phyloP scores from a whole-genome alignment of 1,140 invertebrate genomes.

The Platyscapa corneri region DNA sequence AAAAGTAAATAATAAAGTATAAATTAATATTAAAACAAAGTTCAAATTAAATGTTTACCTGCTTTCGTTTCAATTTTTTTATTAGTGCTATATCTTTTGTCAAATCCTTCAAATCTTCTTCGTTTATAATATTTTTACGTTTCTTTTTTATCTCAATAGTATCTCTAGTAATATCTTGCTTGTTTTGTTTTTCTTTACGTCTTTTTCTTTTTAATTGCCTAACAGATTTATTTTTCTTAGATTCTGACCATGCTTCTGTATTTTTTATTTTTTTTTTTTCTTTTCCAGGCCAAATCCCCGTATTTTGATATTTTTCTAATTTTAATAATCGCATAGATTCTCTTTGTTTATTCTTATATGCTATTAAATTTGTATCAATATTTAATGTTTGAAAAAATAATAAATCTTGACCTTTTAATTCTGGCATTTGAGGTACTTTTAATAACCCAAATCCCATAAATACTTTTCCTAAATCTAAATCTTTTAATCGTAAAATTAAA shows the following conservation, averaged over 20 bases:
- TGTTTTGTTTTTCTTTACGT: constrained; percentile 80
- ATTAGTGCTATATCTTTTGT: constrained; percentile 87
- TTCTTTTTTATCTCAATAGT: constrained; percentile 77
- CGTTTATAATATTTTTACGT: constrained; percentile 75
- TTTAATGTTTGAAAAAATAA: constrained; percentile 79
- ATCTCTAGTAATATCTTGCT: constrained; percentile 80
- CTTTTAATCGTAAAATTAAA: constrained; percentile 91
- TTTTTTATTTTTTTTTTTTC: constrained; percentile 78
- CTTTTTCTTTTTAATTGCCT: constrained; percentile 77
- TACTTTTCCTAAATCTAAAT: constrained; percentile 89
- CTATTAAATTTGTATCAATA: constrained; percentile 84
- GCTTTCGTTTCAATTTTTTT: constrained; percentile 92
- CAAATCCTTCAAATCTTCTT: constrained; percentile 89
- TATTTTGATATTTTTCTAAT: constrained; percentile 81
- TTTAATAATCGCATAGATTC: constrained; percentile 85
- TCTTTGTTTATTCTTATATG: constrained; percentile 87
- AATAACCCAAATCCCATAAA: constrained; percentile 92
- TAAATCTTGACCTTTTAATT: constrained; percentile 81
- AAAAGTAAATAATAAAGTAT: background rate
- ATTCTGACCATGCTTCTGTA: constrained; percentile 86
- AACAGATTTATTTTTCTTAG: constrained; percentile 84
- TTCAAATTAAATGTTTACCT: constrained; percentile 68
- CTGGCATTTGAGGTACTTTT: constrained; percentile 95
- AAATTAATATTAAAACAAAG: background rate
- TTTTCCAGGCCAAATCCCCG: constrained; percentile 85